Base-by-base conservation (phyloP, 2,888 invertebrate species). In the Subacronicta megacephala region DNA sequence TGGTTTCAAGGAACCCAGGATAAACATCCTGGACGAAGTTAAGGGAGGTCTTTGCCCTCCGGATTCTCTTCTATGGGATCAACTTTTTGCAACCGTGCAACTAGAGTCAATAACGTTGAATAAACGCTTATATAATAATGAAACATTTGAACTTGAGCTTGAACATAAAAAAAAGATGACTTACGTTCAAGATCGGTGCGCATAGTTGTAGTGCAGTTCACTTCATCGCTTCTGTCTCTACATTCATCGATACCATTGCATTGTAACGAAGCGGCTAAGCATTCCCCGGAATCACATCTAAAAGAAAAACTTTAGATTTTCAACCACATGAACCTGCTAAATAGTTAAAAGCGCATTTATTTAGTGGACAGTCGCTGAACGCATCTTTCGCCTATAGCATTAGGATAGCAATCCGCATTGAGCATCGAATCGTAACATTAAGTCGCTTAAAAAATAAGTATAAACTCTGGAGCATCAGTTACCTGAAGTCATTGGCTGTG, bases 191-290 rank as follows among this genome's bases (percentile, higher is more conserved):
- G 69, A 3, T 47, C 63, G 0, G 90, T 59, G 2, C 62, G 72
- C 62, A 85, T 76, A 0, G 85, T 90, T 77, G 83, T 95, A 94
- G 92, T 78, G 82, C 95, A 95, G 59, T 89, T 74, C 0, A 58
- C 57, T 76, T 96, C 96, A 77, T 96, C 96, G 64, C 94, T 95
- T 45, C 82, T 85, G 79, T 96, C 96, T 7, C 67, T 20, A 74
- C 96, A 96, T 79, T 96, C 96, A 2, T 76, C 52, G 38, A 92
- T 84, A 20, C 93, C 92, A 85, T 97, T 95, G 85, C 97, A 97
- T 10, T 83, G 82, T 17, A 86, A 83, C 20, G 77, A 74, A 58
- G 73, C 79, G 51, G 87, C 80, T 56, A 95, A 86, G 77, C 95
- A 95, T 60, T 91, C 90, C 26, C 93, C 93, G 71, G 90, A 92